Evolutionary conservation across 2,113 vertebrate genomes (phyloP), one percentile per base, ranked within the genome.

Genomic region (Mobula hypostoma): DNA sequence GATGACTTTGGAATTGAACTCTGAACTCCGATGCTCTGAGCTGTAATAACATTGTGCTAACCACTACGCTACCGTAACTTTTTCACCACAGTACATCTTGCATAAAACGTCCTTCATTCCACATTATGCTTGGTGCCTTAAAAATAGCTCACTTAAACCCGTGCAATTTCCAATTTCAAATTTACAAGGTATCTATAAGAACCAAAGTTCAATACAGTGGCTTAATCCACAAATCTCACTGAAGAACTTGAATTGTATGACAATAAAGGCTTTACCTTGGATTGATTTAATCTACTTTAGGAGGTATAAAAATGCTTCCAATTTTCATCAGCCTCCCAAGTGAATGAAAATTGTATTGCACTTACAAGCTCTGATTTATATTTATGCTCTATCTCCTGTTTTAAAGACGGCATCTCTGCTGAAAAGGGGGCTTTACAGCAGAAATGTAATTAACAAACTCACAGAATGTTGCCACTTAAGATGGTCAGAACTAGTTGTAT

Each of bases 391-490:
- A 90, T 61, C 58, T 90, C 61, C 61, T 19, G 6, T 63, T 66
- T 1, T 66, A 32, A 66, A 90, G 85, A 32, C 61, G 48, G 63
- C 40, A 9, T 93, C 68, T 93, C 40, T 93, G 36, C 36, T 93
- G 32, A 93, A 76, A 93, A 74, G 72, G 40, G 36, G 85, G 63
- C 66, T 93, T 48, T 72, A 72, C 90, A 72, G 90, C 32, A 93
- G 90, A 93, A 40, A 72, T 93, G 90, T 93, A 93, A 93, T 74
- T 93, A 74, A 93, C 90, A 72, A 93, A 76, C 66, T 72, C 91
- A 56, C 70, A 74, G 68, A 74, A 93, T 70, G 91, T 74, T 93
- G 36, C 91, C 91, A 93, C 91, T 93, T 93, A 93, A 93, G 72
- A 93, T 74, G 70, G 91, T 74, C 68, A 76, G 68, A 93, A 56